These are phyloP conservation scores for Hipposideros larvatus DNA, from an alignment of 2,797 vertebrate species.

Conservation along the genomic window DNA sequence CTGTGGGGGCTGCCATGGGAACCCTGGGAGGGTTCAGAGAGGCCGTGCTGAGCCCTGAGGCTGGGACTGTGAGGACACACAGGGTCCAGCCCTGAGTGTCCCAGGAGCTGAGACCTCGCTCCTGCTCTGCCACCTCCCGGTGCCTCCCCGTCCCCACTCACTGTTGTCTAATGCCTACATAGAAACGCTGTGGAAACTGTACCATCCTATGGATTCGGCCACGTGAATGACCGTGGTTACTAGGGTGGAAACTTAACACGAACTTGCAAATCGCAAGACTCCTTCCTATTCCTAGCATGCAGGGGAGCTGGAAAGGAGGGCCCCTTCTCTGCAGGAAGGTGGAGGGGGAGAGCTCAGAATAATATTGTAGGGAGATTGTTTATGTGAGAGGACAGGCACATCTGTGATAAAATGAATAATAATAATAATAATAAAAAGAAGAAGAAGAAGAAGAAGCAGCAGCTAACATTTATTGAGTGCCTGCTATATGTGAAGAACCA, in stretches of 20 bases:
- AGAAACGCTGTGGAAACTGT: not conserved
- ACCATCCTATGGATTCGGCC: not conserved
- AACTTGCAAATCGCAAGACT: not conserved
- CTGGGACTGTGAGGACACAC: not conserved
- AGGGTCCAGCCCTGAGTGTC: not conserved
- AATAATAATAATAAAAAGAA: not conserved
- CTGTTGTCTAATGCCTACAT: not conserved
- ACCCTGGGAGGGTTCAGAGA: not conserved
- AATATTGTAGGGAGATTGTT: not conserved
- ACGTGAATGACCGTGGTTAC: not conserved
- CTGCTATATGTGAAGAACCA: not conserved
- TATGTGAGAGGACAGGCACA: not conserved
- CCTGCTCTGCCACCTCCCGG: not conserved
- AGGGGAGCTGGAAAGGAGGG: not conserved
- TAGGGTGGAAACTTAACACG: not conserved
- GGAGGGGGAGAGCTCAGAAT: not conserved
- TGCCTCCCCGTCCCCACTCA: not conserved
- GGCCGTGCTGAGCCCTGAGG: fast-evolving
- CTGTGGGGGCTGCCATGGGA: fast-evolving
- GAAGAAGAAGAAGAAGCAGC: too few relatives aligned
- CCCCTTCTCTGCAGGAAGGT: not conserved
- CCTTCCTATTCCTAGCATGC: not conserved
- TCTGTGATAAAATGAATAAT: not conserved
- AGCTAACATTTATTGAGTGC: not conserved
- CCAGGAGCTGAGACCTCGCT: not conserved